Percentiles rank a stretch among this genome's conserved stretches.
Evolutionary conservation across 2,888 invertebrate genomes (phyloP).

Genomic region (Abscondita cerata): DNA sequence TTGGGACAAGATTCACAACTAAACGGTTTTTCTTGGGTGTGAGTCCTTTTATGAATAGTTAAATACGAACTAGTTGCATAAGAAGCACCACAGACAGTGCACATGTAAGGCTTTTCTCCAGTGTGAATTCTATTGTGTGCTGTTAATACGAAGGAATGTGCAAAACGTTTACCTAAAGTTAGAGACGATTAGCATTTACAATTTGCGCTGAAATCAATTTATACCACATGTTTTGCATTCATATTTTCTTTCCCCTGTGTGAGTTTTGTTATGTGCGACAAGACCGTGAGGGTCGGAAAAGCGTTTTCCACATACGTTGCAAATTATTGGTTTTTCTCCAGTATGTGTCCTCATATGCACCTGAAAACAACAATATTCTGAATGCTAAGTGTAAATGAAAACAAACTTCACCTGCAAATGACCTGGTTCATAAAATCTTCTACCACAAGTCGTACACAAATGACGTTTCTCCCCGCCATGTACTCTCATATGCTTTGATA

Average conservation of each 20-base stretch:
- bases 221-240: slow-evolving; percentile 53
- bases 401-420: slow-evolving; percentile 50
- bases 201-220: slow-evolving; percentile 11
- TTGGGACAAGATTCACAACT: slow-evolving; percentile 52
- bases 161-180: slow-evolving; percentile 49
- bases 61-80: slow-evolving; percentile 55
- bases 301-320: slow-evolving; percentile 53
- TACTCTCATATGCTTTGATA: slow-evolving; percentile 51
- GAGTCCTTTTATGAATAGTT: slow-evolving; percentile 54
- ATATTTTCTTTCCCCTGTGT: slow-evolving; percentile 54
- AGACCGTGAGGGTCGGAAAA: slow-evolving; percentile 52
- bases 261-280: slow-evolving; percentile 52
- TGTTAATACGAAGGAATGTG: slow-evolving; percentile 53
- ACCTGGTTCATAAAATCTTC: slow-evolving; percentile 51
- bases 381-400: too few relatives aligned
- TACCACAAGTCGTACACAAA: slow-evolving; percentile 53
- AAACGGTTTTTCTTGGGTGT: slow-evolving; percentile 55
- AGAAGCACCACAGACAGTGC: slow-evolving; percentile 50
- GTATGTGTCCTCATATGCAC: slow-evolving; percentile 53
- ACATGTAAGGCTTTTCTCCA: slow-evolving; percentile 54
- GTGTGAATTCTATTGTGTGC: slow-evolving; percentile 53
- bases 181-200: slow-evolving; percentile 14
- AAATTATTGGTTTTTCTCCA: slow-evolving; percentile 52
- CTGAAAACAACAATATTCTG: too few relatives aligned
- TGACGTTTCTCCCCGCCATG: slow-evolving; percentile 52